Evolutionary conservation across 2,888 invertebrate genomes (phyloP).

Genomic region (Athalia circularis): DNA sequence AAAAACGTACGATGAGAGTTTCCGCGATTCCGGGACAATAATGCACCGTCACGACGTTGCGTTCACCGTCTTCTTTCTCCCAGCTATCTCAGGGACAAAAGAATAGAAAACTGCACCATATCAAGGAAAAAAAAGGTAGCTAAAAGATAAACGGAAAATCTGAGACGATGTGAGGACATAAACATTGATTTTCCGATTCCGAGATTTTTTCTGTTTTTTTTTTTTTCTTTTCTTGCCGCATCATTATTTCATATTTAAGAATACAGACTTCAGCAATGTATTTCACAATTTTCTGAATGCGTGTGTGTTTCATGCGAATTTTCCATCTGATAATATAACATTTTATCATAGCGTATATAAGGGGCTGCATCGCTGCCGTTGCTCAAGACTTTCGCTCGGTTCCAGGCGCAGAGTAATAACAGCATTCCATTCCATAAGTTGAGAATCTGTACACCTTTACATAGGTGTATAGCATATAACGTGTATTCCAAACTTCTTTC

Average conservation of each 20-base stretch:
- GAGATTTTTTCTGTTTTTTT: not conserved
- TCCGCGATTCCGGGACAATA: constrained; percentile 22
- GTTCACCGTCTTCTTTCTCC: not conserved
- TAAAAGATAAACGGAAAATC: not conserved
- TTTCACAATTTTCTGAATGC: not conserved
- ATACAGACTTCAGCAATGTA: not conserved
- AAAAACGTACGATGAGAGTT: not conserved
- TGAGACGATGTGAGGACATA: not conserved
- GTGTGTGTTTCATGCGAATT: not conserved
- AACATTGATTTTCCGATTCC: not conserved
- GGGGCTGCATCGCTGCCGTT: not conserved
- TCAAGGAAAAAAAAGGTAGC: not conserved
- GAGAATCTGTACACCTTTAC: not conserved
- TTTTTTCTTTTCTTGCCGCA: not conserved
- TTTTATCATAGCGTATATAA: constrained; percentile 9
- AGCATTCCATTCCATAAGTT: not conserved
- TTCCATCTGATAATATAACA: constrained; percentile 1
- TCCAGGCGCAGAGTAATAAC: not conserved
- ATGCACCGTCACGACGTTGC: not conserved
- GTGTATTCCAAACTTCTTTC: too few species aligned
- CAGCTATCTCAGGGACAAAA: not conserved
- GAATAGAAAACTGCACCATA: not conserved
- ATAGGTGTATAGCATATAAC: too few species aligned
- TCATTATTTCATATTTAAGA: not conserved
- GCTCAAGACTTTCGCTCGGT: constrained; percentile 13